phyloP scores from a whole-genome alignment of 2,797 vertebrate species.

The Myripristis murdjan region DNA sequence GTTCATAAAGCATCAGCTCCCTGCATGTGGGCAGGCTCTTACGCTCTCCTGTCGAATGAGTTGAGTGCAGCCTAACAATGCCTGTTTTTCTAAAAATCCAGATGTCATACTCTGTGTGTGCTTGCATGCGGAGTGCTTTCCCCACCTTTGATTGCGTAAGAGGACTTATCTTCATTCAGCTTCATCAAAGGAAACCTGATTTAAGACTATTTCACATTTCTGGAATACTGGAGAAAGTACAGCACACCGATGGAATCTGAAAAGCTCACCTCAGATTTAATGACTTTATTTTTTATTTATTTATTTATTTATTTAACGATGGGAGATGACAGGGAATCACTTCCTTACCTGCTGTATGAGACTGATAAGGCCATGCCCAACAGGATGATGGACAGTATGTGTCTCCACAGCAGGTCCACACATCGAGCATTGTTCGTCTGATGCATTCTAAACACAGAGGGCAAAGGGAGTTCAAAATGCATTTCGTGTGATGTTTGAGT shows the following conservation, averaged over 20 bases:
- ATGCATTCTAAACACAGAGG: constrained; percentile 91
- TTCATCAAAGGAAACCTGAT: no score
- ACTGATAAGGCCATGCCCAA: constrained; percentile 92
- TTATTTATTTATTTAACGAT: no score
- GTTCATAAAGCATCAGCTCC: neutral
- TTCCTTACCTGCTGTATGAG: constrained; percentile 95
- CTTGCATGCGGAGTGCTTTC: no score
- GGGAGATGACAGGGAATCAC: neutral
- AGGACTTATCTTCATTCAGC: no score
- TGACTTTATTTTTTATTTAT: no score
- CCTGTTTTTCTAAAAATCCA: neutral
- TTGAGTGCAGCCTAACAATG: neutral
- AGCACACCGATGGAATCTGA: no score
- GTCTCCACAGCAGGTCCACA: constrained; percentile 98
- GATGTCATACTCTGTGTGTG: neutral
- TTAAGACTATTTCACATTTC: no score
- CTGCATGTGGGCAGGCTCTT: neutral
- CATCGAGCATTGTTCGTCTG: constrained; percentile 99
- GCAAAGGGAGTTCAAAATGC: neutral
- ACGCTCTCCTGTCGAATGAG: neutral
- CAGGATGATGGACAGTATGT: constrained; percentile 93
- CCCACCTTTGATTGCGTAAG: no score
- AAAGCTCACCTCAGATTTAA: neutral
- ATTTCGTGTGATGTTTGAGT: neutral
- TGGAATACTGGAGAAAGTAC: no score